Evolutionary conservation across 2,888 invertebrate genomes (phyloP).

Genomic region (Dryococelus australis): DNA sequence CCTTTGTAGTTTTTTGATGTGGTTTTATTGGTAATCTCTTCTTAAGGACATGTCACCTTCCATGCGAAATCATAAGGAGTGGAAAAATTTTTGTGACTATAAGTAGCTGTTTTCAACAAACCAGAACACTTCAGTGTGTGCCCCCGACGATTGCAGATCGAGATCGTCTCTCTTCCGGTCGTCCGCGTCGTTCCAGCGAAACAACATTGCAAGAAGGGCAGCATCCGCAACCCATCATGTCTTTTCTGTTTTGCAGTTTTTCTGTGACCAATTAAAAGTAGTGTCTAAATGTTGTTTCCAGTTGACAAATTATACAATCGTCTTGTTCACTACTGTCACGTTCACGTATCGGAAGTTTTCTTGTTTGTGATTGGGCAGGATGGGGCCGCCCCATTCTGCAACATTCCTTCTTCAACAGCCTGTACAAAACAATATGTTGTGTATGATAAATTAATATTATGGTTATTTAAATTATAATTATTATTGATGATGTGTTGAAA

Average conservation of each 20-base stretch:
- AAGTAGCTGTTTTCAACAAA: slow-evolving; percentile 44
- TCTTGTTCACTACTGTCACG: slow-evolving; percentile 39
- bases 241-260: slow-evolving; percentile 24
- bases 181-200: slow-evolving; percentile 42
- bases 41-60: slow-evolving; percentile 46
- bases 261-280: slow-evolving; percentile 28
- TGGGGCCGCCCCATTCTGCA: slow-evolving; percentile 45
- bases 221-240: slow-evolving; percentile 5
- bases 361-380: slow-evolving; percentile 45
- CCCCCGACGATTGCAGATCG: slow-evolving; percentile 42
- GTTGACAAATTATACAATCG: slow-evolving; percentile 30
- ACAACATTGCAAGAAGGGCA: slow-evolving; percentile 37
- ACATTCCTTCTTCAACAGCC: slow-evolving; percentile 47
- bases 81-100: slow-evolving; percentile 45
- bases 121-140: slow-evolving; percentile 44
- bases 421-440: slow-evolving; percentile 38
- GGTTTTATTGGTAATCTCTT: slow-evolving; percentile 48
- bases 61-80: slow-evolving; percentile 46
- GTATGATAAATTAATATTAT: slow-evolving; percentile 22
- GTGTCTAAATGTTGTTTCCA: slow-evolving; percentile 24
- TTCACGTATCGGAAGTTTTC: slow-evolving; percentile 41
- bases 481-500: slow-evolving; percentile 11
- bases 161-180: slow-evolving; percentile 39
- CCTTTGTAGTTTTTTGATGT: slow-evolving; percentile 43
- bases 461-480: neutral